Evolutionary conservation across 2,797 vertebrate genomes (phyloP).

Genomic region (Chloroceryle amazona): DNA sequence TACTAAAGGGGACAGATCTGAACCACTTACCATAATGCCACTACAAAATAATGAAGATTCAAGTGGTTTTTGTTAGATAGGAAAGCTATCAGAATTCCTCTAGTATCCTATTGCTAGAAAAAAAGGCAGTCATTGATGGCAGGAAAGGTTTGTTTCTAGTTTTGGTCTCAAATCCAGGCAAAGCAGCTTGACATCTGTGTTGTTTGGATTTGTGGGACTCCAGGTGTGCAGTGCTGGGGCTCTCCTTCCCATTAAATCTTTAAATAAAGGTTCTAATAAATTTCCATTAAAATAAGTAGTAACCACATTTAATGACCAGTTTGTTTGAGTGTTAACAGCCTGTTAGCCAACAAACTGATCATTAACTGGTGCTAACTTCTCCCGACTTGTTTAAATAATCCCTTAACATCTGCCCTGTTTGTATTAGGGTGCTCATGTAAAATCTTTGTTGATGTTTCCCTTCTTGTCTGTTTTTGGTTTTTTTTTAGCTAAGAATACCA

Average conservation of each 20-base stretch:
- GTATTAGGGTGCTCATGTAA: conserved; percentile 30
- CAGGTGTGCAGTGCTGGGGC: conserved; percentile 37
- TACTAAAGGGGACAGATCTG: conserved; percentile 76
- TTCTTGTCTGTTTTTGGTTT: background rate
- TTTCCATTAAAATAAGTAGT: conserved; percentile 81
- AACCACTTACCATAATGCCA: conserved; percentile 79
- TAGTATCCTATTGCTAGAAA: conserved; percentile 50
- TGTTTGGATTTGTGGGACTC: conserved; percentile 58
- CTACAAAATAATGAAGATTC: conserved; percentile 82
- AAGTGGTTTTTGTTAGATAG: conserved; percentile 79
- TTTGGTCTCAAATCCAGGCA: conserved; percentile 47
- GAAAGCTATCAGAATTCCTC: conserved; percentile 67
- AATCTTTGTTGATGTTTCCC: background rate
- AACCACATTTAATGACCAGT: conserved; percentile 83
- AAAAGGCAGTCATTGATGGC: conserved; percentile 34
- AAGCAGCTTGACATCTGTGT: conserved; percentile 19
- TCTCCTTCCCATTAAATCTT: conserved; percentile 74
- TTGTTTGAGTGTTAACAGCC: conserved; percentile 86
- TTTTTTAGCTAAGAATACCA: background rate
- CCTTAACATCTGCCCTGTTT: conserved; percentile 65
- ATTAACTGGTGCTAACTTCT: conserved; percentile 84
- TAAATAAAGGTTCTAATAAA: conserved; percentile 79
- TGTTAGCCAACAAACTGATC: conserved; percentile 83
- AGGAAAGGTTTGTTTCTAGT: conserved; percentile 31
- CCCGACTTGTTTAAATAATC: conserved; percentile 77